phyloP scores from a whole-genome alignment of 2,113 vertebrate species.

The Solenodon paradoxus region DNA sequence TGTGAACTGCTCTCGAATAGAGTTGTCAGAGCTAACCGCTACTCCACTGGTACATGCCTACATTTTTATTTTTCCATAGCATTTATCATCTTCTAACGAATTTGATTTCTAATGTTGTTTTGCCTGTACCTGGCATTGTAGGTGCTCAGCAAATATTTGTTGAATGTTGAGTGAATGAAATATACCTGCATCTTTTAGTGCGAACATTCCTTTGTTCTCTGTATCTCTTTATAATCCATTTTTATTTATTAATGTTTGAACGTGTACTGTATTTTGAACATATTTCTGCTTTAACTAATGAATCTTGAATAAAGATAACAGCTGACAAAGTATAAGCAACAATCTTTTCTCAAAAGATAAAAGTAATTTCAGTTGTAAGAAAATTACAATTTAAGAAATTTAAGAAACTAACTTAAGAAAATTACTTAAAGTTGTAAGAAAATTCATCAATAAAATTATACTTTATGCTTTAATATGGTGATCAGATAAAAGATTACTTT shows the following conservation, averaged over 20 bases:
- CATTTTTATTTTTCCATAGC: background rate
- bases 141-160: background rate
- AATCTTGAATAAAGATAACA: constrained; percentile 47
- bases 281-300: background rate
- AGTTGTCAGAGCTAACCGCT: no score
- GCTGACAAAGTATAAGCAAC: constrained; percentile 60
- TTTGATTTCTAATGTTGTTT: background rate
- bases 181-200: background rate
- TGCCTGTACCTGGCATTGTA: background rate
- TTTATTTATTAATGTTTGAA: background rate
- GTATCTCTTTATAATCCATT: background rate
- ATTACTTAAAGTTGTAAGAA: constrained; percentile 52
- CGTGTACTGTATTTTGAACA: background rate
- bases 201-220: background rate
- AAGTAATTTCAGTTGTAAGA: constrained; percentile 64
- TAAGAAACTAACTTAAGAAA: no score
- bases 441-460: constrained; percentile 54
- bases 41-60: no score
- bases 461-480: constrained; percentile 48
- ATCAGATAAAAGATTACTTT: constrained; percentile 51
- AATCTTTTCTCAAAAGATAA: constrained; percentile 53
- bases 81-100: background rate
- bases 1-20: no score
- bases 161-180: background rate
- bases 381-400: no score